Evolutionary conservation across 2,797 vertebrate species (phyloP).

Genomic region (Paguma larvata): DNA sequence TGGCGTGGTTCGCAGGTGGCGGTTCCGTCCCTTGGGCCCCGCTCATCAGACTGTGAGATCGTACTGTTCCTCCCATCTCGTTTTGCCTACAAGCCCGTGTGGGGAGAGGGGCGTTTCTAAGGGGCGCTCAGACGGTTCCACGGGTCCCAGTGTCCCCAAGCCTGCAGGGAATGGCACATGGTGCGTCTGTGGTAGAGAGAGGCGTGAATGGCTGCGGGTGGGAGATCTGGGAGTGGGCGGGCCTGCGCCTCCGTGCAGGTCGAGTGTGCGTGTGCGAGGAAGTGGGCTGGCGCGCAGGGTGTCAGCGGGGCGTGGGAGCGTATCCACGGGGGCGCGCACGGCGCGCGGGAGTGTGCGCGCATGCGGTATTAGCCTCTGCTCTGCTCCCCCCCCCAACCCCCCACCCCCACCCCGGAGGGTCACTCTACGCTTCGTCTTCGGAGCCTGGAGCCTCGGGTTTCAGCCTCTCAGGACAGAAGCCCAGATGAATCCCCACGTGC

Average conservation of each 20-base stretch:
- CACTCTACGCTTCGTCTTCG: neutral
- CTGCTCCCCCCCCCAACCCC: neutral
- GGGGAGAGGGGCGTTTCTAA: neutral
- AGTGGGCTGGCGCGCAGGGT: accelerated
- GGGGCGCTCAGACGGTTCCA: neutral
- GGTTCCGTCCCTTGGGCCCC: neutral
- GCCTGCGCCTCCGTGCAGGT: neutral
- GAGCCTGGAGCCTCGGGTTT: neutral
- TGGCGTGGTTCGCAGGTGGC: accelerated
- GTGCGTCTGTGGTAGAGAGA: neutral
- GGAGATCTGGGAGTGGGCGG: neutral
- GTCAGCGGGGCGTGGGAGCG: neutral
- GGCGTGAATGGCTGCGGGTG: accelerated
- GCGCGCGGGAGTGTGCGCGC: neutral
- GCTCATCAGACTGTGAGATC: neutral
- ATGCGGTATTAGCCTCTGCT: neutral
- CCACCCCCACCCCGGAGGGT: no score
- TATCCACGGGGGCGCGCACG: neutral
- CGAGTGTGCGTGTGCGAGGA: neutral
- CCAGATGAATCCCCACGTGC: neutral
- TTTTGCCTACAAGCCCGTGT: neutral
- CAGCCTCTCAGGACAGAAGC: neutral
- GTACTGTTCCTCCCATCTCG: neutral
- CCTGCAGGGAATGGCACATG: neutral
- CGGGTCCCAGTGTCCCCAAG: neutral